These are phyloP conservation scores for Anguilla pacifica DNA, from an alignment of 2,797 vertebrate genomes.

Conservation along the genomic window DNA sequence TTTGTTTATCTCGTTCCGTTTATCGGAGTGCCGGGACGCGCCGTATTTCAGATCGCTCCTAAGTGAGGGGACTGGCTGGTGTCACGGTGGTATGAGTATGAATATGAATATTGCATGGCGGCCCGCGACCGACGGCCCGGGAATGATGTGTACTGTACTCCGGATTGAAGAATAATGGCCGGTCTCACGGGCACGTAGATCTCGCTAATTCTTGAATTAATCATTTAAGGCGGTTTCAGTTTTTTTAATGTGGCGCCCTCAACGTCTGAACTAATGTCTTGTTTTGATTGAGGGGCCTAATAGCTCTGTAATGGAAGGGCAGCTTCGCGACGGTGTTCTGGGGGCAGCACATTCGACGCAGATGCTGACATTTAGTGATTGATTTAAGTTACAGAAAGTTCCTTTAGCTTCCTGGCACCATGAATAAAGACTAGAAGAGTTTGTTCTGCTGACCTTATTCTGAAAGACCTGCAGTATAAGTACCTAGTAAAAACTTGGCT, in stretches of 20 bases:
- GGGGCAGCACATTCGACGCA: neutral
- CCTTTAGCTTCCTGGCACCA: too few species aligned
- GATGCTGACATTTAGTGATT: neutral
- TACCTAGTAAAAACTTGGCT: too few species aligned
- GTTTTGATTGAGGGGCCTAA: neutral
- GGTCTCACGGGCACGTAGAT: neutral
- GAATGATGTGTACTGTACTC: neutral
- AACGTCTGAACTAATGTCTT: neutral
- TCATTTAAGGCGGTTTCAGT: neutral
- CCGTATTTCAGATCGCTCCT: neutral
- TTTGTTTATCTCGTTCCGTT: neutral
- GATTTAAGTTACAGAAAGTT: neutral
- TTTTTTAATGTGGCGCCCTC: neutral
- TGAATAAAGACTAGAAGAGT: too few species aligned
- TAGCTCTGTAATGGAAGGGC: neutral
- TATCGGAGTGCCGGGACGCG: neutral
- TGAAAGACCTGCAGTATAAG: too few species aligned
- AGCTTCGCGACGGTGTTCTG: neutral
- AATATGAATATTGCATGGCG: neutral
- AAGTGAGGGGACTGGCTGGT: neutral
- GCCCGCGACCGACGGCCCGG: neutral
- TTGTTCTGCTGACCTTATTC: too few species aligned
- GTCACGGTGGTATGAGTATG: neutral
- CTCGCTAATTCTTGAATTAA: neutral
- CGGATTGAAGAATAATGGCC: neutral